phyloP scores from a whole-genome alignment of 1,140 invertebrate genomes.

The Amphibalanus amphitrite region DNA sequence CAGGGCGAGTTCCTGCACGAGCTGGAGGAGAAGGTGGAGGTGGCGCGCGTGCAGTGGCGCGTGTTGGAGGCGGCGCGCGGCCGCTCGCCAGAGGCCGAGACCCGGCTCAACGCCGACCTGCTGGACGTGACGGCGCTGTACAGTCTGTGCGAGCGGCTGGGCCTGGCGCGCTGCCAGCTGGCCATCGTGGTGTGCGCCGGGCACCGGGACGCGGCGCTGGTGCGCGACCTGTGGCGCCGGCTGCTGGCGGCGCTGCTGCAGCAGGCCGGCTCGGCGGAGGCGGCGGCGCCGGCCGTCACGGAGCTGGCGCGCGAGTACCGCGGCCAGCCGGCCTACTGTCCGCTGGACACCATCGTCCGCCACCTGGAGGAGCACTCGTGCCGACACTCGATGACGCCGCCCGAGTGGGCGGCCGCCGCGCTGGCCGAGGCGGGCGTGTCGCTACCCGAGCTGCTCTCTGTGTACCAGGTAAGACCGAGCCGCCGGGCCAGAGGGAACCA shows the following conservation, averaged over 20 bases:
- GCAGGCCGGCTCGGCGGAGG: not conserved
- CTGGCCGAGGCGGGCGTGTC: not conserved
- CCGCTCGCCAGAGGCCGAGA: constrained; percentile 22
- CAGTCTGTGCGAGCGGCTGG: constrained; percentile 38
- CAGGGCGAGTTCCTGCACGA: constrained; percentile 69
- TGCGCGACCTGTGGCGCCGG: constrained; percentile 13
- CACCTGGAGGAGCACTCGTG: not conserved
- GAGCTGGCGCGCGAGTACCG: not conserved
- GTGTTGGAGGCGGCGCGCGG: constrained; percentile 40
- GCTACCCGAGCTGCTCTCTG: not conserved
- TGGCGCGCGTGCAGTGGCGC: constrained; percentile 54
- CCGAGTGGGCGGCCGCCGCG: not conserved
- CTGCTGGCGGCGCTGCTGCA: not conserved
- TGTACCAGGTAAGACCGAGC: not conserved
- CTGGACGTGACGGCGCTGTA: constrained; percentile 34
- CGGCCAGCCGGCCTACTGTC: not conserved
- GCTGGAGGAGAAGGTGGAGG: constrained; percentile 81
- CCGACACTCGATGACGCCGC: not conserved
- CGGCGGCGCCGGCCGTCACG: not conserved
- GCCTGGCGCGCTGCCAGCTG: constrained; percentile 65
- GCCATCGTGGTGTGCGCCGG: constrained; percentile 55
- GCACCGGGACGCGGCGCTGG: constrained; percentile 42
- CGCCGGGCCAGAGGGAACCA: not conserved
- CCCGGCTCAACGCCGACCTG: constrained; percentile 34
- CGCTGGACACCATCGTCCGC: not conserved